These are phyloP conservation scores for Taeniopygia guttata DNA, from an alignment of 2,797 vertebrate genomes.

Conservation along the genomic window DNA sequence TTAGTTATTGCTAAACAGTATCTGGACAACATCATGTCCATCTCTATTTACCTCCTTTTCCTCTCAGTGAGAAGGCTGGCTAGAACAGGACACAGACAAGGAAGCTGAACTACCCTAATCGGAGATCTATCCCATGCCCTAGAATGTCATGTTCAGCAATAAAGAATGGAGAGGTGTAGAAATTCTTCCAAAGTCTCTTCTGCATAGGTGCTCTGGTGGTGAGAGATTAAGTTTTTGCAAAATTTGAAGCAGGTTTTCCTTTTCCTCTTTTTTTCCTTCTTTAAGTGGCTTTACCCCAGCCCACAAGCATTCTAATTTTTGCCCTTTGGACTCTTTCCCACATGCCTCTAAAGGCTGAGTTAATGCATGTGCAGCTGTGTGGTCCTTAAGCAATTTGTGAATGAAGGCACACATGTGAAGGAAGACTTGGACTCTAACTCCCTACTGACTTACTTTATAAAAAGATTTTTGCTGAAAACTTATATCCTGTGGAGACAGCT, in stretches of 20 bases:
- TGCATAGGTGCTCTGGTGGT: background rate
- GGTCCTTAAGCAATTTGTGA: background rate
- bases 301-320: background rate
- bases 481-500: background rate
- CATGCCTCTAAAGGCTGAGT: too few species aligned
- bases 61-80: fast-evolving
- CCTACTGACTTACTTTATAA: background rate
- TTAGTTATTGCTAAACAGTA: background rate
- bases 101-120: background rate
- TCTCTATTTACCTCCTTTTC: background rate
- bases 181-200: background rate
- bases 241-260: fast-evolving
- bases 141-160: background rate
- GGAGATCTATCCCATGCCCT: background rate
- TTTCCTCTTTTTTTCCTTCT: background rate
- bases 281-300: background rate
- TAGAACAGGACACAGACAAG: background rate
- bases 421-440: background rate
- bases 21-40: background rate
- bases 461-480: background rate
- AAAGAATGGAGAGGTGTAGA: background rate
- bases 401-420: background rate
- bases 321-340: background rate
- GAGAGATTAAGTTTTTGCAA: fast-evolving
- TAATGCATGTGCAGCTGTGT: background rate